Base-by-base conservation (phyloP, 2,113 vertebrate genomes). In the Upupa epops region DNA sequence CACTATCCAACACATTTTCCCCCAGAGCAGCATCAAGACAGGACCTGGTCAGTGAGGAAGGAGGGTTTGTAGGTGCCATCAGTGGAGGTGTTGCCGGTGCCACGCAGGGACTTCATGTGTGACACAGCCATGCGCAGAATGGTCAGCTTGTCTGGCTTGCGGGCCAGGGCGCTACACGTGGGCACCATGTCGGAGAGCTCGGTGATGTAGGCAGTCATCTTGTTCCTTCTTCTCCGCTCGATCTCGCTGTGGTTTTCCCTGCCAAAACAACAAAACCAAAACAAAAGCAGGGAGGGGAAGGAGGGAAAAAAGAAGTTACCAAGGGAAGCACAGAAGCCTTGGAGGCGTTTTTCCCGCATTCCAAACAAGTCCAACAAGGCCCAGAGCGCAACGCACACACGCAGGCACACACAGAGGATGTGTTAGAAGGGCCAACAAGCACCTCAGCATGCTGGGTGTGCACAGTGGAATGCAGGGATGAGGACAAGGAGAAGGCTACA, bases 51-150 rank as follows among this genome's bases (percentile, higher is more conserved):
- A 2, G 99, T 99, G 93, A 99, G 98, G 79, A 99, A 99, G 52
- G 99, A 99, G 0, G 99, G 99, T 83, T 99, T 99, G 95, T 99
- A 99, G 24, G 98, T 98, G 89, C 99, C 99, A 2, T 99, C 99
- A 0, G 98, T 96, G 52, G 98, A 98, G 32, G 98, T 99, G 92
- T 98, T 99, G 89, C 98, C 98, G 0, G 98, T 99, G 68, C 99
- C 99, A 5, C 99, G 97, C 74, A 99, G 97, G 14, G 99, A 98
- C 93, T 99, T 99, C 99, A 99, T 99, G 96, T 99, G 99, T 2
- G 99, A 99, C 49, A 99, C 99, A 0, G 99, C 99, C 99, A 99
- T 99, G 91, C 99, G 98, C 81, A 99, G 96, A 90, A 99, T 99
- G 89, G 99, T 99, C 17, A 99, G 97, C 87, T 99, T 99, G 98